These are phyloP conservation scores for Entomobrya multifasciata DNA, from an alignment of 2,888 invertebrate genomes.

Conservation along the genomic window DNA sequence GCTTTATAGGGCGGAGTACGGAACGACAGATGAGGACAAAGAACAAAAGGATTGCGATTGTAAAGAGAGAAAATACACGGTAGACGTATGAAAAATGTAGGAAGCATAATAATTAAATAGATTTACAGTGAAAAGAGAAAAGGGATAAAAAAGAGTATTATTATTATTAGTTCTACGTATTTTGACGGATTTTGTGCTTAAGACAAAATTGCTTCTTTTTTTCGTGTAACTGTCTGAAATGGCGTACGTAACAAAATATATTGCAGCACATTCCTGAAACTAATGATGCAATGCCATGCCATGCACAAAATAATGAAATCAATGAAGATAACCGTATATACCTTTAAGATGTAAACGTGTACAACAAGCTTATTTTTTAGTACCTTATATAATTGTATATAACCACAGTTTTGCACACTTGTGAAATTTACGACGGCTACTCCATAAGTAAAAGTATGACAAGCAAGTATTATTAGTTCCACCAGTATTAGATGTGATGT, in stretches of 20 bases:
- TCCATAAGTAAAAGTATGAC: constrained; percentile 4
- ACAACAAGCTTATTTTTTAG: too few species aligned
- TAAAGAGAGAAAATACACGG: constrained; percentile 41
- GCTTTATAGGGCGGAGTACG: background rate
- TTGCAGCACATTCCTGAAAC: background rate
- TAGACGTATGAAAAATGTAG: background rate
- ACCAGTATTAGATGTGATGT: constrained; percentile 10
- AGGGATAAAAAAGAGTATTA: constrained; percentile 10
- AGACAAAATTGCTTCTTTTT: constrained; percentile 18
- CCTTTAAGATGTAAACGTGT: background rate
- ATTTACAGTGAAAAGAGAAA: constrained; percentile 16
- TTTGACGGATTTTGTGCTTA: constrained; percentile 29
- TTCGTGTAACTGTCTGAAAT: background rate
- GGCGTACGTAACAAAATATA: background rate
- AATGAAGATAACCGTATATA: background rate
- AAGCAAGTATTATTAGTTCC: constrained; percentile 46
- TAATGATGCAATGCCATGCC: constrained; percentile 37
- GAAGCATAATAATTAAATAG: too few species aligned
- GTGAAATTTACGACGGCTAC: background rate
- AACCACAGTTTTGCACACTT: background rate
- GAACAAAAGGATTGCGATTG: constrained; percentile 29
- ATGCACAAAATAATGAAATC: constrained; percentile 53
- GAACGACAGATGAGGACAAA: background rate
- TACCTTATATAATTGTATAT: too few species aligned
- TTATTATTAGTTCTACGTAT: constrained; percentile 17